Evolutionary conservation across 2,113 vertebrate species (phyloP).

Genomic region (Toxotes jaculatrix): DNA sequence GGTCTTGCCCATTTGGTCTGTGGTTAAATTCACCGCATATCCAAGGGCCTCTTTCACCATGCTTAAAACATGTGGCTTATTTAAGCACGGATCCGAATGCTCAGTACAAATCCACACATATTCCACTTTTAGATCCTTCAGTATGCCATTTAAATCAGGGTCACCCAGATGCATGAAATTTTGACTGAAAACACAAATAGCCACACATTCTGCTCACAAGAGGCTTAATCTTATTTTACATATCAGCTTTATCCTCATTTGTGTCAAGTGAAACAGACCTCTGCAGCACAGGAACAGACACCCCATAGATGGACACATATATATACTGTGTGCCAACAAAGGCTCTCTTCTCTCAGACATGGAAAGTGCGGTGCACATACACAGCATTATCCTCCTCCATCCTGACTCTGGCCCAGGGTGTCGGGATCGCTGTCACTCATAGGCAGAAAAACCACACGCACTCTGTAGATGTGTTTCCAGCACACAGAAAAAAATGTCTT

Average conservation of each 20-base stretch:
- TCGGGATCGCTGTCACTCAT: slow-evolving; percentile 66
- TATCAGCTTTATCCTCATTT: slow-evolving; percentile 67
- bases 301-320: slow-evolving; percentile 43
- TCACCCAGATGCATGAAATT: slow-evolving; percentile 28
- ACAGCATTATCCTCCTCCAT: slow-evolving; percentile 63
- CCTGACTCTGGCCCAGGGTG: slow-evolving; percentile 63
- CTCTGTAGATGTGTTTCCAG: slow-evolving; percentile 51
- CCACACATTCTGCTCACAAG: slow-evolving; percentile 26
- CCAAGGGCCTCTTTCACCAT: slow-evolving; percentile 56
- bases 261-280: slow-evolving; percentile 57
- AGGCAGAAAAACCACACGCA: slow-evolving; percentile 29
- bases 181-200: slow-evolving; percentile 52
- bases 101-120: slow-evolving; percentile 52
- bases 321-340: slow-evolving; percentile 62
- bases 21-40: slow-evolving; percentile 69
- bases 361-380: slow-evolving; percentile 62
- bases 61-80: slow-evolving; percentile 63
- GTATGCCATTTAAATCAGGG: slow-evolving; percentile 35
- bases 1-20: slow-evolving; percentile 69
- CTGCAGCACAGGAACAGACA: slow-evolving; percentile 28
- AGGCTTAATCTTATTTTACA: slow-evolving; percentile 54
- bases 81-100: slow-evolving; percentile 63
- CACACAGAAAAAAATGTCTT: slow-evolving; percentile 64
- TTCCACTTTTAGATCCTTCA: slow-evolving; percentile 39
- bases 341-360: slow-evolving; percentile 51